Base-by-base conservation (phyloP, 2,888 invertebrate genomes). In the Eupithecia subumbrata region DNA sequence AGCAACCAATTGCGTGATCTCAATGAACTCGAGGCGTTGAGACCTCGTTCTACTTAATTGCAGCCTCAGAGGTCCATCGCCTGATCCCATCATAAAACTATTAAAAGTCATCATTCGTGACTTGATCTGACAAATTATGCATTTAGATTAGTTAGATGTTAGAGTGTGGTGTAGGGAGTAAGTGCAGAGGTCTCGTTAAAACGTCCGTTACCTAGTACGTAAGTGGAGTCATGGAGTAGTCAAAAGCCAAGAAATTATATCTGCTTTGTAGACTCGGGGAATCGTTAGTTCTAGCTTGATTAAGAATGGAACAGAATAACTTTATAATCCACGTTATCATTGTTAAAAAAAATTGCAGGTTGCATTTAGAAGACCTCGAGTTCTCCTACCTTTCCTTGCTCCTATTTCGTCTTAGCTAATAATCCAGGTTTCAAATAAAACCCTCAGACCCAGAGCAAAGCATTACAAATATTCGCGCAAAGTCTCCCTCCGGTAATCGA, bases 101-200 rank as follows among this genome's bases (percentile, higher is more conserved):
- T 90, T 90, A 88, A 88, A 86, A 89, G 87, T 86, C 89, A 88
- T 89, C 88, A 85, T 83, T 88, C 88, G 88, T 90, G 89, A 88
- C 87, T 86, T 77, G 82, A 77, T 78, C 79, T 73, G 79, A 84
- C 83, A 86, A 87, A 89, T 89, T 88, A 87, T 88, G 86, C 86
- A 84, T 84, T 82, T 84, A 56, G 34, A 25, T 25, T 60, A 60
- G 22, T 16, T 48, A 18, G 48, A 5, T 48, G 18, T 48, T n/a
- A 0, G 43, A 43, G 75, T 78, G 73, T 84, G 87, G 87, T 80
- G 2, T 77, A 84, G 83, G 82, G 37, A 16, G 45, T 45, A 64
- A 72, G 66, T n/a, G 43, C 14, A 2, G 43, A 43, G 43, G 8
- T 43, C 12, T 12, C 12, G 2, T 43, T 12, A 40, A 40, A 40